Conservation (phyloP, 2,113 vertebrate genomes). For the Brachionichthys hirsutus region DNA sequence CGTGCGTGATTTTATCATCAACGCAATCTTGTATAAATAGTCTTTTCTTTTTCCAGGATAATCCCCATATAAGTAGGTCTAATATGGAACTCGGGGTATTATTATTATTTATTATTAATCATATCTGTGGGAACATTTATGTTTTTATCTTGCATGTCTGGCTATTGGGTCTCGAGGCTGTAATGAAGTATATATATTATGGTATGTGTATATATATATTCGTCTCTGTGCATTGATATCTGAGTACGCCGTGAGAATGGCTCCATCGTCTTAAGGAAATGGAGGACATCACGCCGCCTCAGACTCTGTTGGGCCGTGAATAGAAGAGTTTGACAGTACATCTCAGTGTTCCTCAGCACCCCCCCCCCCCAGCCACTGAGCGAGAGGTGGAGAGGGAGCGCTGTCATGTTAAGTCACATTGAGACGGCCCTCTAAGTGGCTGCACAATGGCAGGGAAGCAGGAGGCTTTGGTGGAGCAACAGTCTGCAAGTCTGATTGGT, state of each 20-base stretch:
- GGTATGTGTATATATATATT: no score
- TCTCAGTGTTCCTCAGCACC: constrained; percentile 61
- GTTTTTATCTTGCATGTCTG: no score
- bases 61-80: not conserved
- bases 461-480: not conserved
- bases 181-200: no score
- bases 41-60: not conserved
- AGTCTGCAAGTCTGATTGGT: no score
- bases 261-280: constrained; percentile 24
- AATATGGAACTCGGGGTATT: constrained; percentile 9
- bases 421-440: constrained; percentile 9
- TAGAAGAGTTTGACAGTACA: constrained; percentile 64
- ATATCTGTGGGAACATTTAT: no score
- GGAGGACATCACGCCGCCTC: constrained; percentile 40
- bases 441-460: constrained; percentile 1
- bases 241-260: not conserved
- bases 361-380: constrained; percentile 34
- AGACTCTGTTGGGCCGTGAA: constrained; percentile 37
- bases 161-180: no score
- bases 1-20: constrained; percentile 35
- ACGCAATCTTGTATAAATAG: not conserved
- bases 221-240: no score
- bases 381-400: constrained; percentile 26
- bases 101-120: no score
- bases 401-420: constrained; percentile 33